Evolutionary conservation across 2,797 vertebrate genomes (phyloP).

Genomic region (Gallinago solitaria): DNA sequence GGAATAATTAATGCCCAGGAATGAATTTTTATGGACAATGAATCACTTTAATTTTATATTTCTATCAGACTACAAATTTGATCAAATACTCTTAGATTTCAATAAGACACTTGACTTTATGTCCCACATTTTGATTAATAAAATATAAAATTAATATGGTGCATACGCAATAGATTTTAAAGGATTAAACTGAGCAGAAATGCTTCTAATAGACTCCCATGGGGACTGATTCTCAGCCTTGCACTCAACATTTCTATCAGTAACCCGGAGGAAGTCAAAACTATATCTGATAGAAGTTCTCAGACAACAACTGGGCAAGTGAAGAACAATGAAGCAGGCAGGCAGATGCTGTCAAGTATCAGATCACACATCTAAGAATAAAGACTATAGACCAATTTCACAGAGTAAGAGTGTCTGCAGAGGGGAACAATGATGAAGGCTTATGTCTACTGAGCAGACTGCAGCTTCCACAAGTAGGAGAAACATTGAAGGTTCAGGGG

Average conservation of each 20-base stretch:
- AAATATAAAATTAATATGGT: not conserved
- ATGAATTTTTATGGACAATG: not conserved
- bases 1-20: slow-evolving; percentile 42
- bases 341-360: not conserved
- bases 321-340: not conserved
- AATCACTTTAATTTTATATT: slow-evolving; percentile 15
- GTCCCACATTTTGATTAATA: slow-evolving; percentile 33
- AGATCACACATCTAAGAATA: not conserved
- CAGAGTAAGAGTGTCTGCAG: fast-evolving
- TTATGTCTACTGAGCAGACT: not conserved
- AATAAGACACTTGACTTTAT: slow-evolving; percentile 8
- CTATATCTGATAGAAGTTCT: not conserved
- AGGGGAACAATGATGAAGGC: not conserved
- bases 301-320: not conserved
- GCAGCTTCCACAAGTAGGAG: not conserved
- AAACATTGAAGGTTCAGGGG: not conserved
- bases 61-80: not conserved
- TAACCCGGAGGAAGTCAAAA: not conserved
- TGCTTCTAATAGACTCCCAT: not conserved
- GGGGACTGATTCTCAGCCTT: not conserved
- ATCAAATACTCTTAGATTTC: slow-evolving; percentile 20
- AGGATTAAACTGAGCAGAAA: not conserved
- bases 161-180: not conserved
- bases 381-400: not conserved
- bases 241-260: not conserved